Evolutionary conservation across 2,888 invertebrate genomes (phyloP).

Genomic region (Opisthograptis luteolata): DNA sequence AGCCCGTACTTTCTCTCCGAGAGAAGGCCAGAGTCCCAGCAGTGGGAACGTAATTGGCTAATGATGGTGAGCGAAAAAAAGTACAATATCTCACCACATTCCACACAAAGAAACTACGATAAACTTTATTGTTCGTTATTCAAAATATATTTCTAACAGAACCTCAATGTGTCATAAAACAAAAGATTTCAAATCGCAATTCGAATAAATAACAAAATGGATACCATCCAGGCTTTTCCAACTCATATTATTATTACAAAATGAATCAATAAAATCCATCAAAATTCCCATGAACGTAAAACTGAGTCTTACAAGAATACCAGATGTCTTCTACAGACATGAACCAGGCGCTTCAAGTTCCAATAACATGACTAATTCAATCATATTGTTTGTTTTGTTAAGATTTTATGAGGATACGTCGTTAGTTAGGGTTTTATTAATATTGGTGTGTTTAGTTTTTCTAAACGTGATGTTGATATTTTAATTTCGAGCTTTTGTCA

Average conservation of each 20-base stretch:
- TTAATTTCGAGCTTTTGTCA: too few relatives aligned
- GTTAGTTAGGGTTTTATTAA: slow-evolving; percentile 48
- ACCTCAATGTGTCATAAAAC: too few relatives aligned
- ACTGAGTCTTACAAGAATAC: slow-evolving; percentile 29
- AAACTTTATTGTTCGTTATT: too few relatives aligned
- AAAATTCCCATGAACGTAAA: slow-evolving; percentile 38
- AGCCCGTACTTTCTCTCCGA: too few relatives aligned
- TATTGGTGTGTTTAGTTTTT: neutral
- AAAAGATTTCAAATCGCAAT: too few relatives aligned
- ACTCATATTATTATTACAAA: slow-evolving; percentile 5
- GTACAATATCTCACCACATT: too few relatives aligned
- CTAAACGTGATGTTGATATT: neutral
- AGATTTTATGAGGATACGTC: slow-evolving; percentile 67
- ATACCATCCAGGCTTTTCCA: slow-evolving; percentile 5
- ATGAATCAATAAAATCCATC: slow-evolving; percentile 36
- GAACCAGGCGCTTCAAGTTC: slow-evolving; percentile 55
- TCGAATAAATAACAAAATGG: neutral
- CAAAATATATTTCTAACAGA: too few relatives aligned
- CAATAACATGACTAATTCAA: slow-evolving; percentile 52
- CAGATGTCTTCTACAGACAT: slow-evolving; percentile 61
- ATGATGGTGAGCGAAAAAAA: too few relatives aligned
- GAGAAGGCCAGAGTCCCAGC: too few relatives aligned
- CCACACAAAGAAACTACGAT: too few relatives aligned
- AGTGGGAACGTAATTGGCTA: too few relatives aligned
- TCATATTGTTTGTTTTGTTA: slow-evolving; percentile 65